A percentile compares a stretch with the other conserved stretches of the same genome.
phyloP scores from a whole-genome alignment of 1,140 invertebrate species.

The Drosophila willistoni region DNA sequence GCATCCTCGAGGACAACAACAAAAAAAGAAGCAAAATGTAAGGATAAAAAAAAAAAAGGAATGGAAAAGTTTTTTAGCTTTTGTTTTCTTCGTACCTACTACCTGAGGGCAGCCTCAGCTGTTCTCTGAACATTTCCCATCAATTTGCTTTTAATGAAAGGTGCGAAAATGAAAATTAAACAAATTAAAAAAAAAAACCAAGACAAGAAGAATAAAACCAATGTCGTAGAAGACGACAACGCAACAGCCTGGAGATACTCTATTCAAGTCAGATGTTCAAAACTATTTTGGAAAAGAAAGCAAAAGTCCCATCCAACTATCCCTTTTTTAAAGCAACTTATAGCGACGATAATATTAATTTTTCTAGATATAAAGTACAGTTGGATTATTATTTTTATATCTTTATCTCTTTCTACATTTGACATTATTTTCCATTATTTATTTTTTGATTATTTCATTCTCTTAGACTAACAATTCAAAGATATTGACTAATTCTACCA shows the following conservation, averaged over 20 bases:
- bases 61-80: conserved; percentile 50
- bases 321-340: too few species aligned
- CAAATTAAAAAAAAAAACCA: conserved; percentile 68
- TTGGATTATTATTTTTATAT: too few species aligned
- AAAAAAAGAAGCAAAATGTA: conserved; percentile 20
- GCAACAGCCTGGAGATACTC: background rate
- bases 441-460: too few species aligned
- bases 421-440: too few species aligned
- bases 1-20: conserved; percentile 42
- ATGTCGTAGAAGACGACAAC: background rate
- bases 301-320: too few species aligned
- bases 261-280: background rate
- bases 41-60: conserved; percentile 28
- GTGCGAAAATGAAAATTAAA: conserved; percentile 80
- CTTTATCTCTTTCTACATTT: too few species aligned
- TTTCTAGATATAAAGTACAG: too few species aligned
- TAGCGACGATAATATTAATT: too few species aligned
- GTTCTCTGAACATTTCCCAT: conserved; percentile 71
- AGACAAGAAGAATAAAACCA: background rate
- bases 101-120: conserved; percentile 60
- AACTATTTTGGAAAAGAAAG: too few species aligned
- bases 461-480: too few species aligned
- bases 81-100: conserved; percentile 59
- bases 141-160: conserved; percentile 78
- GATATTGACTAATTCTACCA: too few species aligned